A percentile compares a stretch with the other conserved stretches of the same genome.
Conservation (phyloP, 2,113 vertebrate genomes). For the Naja naja region DNA sequence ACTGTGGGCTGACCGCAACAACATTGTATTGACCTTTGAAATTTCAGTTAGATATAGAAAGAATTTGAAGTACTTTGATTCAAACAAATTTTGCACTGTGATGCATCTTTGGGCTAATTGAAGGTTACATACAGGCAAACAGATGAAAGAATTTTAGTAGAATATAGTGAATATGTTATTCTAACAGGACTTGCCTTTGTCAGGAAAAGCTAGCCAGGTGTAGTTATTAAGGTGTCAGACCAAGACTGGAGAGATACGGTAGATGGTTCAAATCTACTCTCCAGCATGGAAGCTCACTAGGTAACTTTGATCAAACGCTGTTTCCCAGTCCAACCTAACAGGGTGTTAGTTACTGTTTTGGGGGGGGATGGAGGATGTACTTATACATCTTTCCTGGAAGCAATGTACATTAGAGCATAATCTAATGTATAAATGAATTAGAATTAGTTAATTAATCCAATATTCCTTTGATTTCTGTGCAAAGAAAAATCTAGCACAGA, state of each 20-base stretch:
- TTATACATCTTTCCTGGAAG: not conserved
- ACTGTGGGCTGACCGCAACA: not conserved
- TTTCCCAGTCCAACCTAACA: not conserved
- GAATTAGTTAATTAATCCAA: not conserved
- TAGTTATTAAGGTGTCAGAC: not conserved
- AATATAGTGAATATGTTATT: not conserved
- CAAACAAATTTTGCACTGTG: too few relatives aligned
- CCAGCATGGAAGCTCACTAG: not conserved
- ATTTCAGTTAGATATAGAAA: not conserved
- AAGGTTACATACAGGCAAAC: too few relatives aligned
- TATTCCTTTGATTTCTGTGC: not conserved
- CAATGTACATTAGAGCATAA: not conserved
- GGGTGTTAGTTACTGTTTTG: not conserved
- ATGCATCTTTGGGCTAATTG: too few relatives aligned
- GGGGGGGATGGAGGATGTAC: not conserved
- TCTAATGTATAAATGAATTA: not conserved
- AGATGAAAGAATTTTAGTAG: too few relatives aligned
- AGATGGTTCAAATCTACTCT: not conserved
- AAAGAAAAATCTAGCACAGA: not conserved
- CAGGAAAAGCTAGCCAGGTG: not conserved
- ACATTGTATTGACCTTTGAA: not conserved
- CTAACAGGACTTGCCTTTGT: not conserved
- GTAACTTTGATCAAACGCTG: not conserved
- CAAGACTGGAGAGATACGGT: not conserved
- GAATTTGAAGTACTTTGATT: too few relatives aligned